Base-by-base conservation (phyloP, 2,888 invertebrate species). In the Campoletis raptor region DNA sequence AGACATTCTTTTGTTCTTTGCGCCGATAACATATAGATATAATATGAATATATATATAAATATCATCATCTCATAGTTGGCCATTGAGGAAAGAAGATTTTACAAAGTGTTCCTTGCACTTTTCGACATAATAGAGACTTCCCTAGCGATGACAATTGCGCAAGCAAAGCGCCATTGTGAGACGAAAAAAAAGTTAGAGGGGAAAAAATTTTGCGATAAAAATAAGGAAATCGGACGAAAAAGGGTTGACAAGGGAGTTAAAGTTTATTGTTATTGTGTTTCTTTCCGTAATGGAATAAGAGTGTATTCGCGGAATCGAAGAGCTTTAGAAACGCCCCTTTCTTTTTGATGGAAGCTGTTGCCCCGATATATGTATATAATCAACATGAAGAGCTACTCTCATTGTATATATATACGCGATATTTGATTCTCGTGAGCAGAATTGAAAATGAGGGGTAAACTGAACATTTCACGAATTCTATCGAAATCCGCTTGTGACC, bases 391-490 rank as follows among this genome's bases (percentile, higher is more conserved):
- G 40, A 40, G 8, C 40, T 67, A 73, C 21, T 40, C 40, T 48
- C 36, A 10, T n/a, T n/a, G 52, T n/a, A 52, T 6, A 36, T 74
- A 74, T 77, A 66, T 40, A 77, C 42, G 45, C n/a, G n/a, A n/a
- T 37, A 67, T 54, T 10, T 45, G 15, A 30, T 77, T 85, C 54
- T 64, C 81, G 82, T 82, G 82, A 52, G 79, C 61, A 40, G 79
- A 76, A 82, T 85, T 52, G 42, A 21, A 15, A 82, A 83, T 85
- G 76, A 76, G 79, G 73, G 77, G 48, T 57, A 45, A 64, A 64
- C 42, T 30, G 40, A 81, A 85, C 54, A 77, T 80, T 72, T 30
- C 30, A 69, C 40, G 40, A 48, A 76, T 67, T 57, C 73, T 78
- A 66, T 78, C n/a, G 48, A 64, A 81, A 81, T 48, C n/a, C n/a